phyloP scores from a whole-genome alignment of 2,888 invertebrate genomes.

The Andrena fulva region DNA sequence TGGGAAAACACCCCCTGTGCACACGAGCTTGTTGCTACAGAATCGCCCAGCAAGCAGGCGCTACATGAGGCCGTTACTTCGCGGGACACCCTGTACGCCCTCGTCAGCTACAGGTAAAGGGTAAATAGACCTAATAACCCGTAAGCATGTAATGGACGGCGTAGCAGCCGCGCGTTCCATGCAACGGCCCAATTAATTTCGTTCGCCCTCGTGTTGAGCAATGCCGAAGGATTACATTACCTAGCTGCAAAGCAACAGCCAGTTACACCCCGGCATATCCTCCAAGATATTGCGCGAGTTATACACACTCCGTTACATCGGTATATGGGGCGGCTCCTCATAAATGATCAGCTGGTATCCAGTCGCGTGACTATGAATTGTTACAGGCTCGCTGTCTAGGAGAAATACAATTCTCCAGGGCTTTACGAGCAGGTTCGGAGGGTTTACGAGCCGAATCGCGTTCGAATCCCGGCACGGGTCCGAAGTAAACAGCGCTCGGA shows the following conservation, averaged over 20 bases:
- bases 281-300: conserved; percentile 13
- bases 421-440: not conserved
- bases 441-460: conserved; percentile 12
- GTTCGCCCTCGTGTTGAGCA: conserved; percentile 4
- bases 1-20: not conserved
- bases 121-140: conserved; percentile 32
- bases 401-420: not conserved
- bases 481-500: not conserved
- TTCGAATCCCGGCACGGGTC: not conserved
- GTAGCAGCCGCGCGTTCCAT: conserved; percentile 15
- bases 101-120: not conserved
- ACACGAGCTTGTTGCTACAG: not conserved
- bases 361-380: conserved; percentile 42
- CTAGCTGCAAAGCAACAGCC: conserved; percentile 12
- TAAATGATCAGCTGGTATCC: conserved; percentile 8
- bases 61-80: not conserved
- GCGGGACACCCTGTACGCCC: not conserved
- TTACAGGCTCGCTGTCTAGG: not conserved
- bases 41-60: not conserved
- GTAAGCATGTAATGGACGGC: conserved; percentile 23
- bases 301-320: conserved; percentile 1
- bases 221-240: conserved; percentile 36
- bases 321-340: not conserved
- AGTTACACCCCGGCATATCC: conserved; percentile 12
- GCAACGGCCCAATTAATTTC: conserved; percentile 45